These are phyloP conservation scores for Lycaon pictus DNA, from an alignment of 2,113 vertebrate genomes.

Conservation along the genomic window DNA sequence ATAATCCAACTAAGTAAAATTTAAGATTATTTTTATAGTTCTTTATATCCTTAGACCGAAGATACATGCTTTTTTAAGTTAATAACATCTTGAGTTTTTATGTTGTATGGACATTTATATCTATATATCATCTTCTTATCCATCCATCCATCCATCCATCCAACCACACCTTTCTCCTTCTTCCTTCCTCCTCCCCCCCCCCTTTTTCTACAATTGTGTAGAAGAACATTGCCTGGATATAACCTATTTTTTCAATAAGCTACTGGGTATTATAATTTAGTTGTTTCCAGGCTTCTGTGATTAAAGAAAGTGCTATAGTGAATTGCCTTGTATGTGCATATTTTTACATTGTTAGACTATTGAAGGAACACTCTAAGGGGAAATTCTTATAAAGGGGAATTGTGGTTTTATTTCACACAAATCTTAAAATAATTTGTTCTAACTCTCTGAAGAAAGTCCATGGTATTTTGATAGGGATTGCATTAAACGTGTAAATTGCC, in stretches of 20 bases:
- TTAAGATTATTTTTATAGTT: background rate
- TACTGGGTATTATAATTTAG: background rate
- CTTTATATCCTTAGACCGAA: background rate
- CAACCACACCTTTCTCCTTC: background rate
- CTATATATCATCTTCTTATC: background rate
- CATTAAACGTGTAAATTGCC: no score
- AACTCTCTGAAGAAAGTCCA: no score
- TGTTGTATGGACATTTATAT: background rate
- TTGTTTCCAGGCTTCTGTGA: background rate
- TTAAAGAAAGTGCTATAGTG: background rate
- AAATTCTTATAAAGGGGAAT: background rate
- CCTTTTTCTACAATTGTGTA: background rate
- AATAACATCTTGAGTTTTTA: background rate
- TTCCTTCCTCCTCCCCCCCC: background rate
- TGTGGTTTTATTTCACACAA: background rate
- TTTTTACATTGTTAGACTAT: background rate
- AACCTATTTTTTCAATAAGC: background rate
- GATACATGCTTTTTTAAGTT: background rate
- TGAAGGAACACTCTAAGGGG: background rate
- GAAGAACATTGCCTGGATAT: background rate
- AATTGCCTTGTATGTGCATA: background rate
- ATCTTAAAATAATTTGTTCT: no score
- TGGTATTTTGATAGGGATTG: no score
- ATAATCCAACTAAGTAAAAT: background rate
- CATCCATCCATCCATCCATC: background rate